phyloP scores from a whole-genome alignment of 2,797 vertebrate genomes.

The Xenopus petersii region DNA sequence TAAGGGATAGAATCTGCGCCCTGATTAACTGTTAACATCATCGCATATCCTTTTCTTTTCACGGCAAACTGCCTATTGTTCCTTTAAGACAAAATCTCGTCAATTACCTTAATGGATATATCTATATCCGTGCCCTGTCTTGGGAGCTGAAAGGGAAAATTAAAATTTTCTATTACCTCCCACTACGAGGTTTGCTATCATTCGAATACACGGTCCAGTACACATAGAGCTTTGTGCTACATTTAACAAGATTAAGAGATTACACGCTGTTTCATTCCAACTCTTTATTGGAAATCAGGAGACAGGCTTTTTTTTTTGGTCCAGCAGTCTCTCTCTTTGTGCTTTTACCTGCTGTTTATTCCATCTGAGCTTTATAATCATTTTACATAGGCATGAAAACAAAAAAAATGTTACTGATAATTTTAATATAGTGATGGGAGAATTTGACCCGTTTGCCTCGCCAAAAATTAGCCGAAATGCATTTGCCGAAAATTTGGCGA shows the following conservation, averaged over 20 bases:
- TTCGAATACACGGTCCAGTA: constrained; percentile 65
- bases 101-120: constrained; percentile 24
- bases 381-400: constrained; percentile 53
- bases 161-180: constrained; percentile 59
- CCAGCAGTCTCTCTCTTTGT: constrained; percentile 57
- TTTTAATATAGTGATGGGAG: too few species aligned
- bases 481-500: too few species aligned
- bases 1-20: too few species aligned
- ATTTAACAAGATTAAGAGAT: constrained; percentile 73
- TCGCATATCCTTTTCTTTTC: too few species aligned
- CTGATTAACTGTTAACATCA: too few species aligned
- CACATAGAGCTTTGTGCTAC: constrained; percentile 65
- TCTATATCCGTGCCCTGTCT: constrained; percentile 22
- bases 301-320: constrained; percentile 61
- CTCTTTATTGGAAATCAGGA: constrained; percentile 62
- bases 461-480: too few species aligned
- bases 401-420: background rate
- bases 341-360: constrained; percentile 57
- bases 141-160: constrained; percentile 51
- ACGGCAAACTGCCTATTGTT: background rate
- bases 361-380: constrained; percentile 56
- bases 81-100: constrained; percentile 5
- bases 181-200: constrained; percentile 65
- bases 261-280: constrained; percentile 63
- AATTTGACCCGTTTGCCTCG: too few species aligned